phyloP scores from a whole-genome alignment of 2,113 vertebrate species.

The Cromileptes altivelis region DNA sequence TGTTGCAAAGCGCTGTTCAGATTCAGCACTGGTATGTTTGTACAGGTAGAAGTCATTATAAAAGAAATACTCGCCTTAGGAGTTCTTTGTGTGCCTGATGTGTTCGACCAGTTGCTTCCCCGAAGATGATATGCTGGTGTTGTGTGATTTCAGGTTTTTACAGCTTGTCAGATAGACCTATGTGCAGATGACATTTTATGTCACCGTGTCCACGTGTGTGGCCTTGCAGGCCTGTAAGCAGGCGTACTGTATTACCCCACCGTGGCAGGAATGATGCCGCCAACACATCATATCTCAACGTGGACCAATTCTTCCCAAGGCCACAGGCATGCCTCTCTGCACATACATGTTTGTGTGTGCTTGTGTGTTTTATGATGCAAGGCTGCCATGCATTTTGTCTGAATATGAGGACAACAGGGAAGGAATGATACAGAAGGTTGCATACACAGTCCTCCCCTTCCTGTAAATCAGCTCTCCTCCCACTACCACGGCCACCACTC shows the following conservation, averaged over 20 bases:
- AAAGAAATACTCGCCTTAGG: not conserved
- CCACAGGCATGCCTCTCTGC: slow-evolving; percentile 5
- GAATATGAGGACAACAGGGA: slow-evolving; percentile 20
- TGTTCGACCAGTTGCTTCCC: slow-evolving; percentile 1
- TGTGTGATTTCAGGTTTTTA: slow-evolving; percentile 56
- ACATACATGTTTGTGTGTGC: slow-evolving; percentile 23
- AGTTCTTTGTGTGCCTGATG: not conserved
- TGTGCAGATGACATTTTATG: slow-evolving; percentile 61
- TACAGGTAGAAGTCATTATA: not conserved
- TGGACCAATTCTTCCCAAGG: slow-evolving; percentile 53
- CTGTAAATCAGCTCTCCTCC: slow-evolving; percentile 52
- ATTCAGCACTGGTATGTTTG: not conserved
- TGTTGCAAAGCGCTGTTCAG: not conserved
- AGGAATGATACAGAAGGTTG: slow-evolving; percentile 7
- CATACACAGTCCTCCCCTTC: not conserved
- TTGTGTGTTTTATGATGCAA: slow-evolving; percentile 48
- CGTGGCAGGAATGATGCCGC: slow-evolving; percentile 15
- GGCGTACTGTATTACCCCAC: slow-evolving; percentile 47
- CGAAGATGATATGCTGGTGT: slow-evolving; percentile 28
- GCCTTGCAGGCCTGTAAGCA: slow-evolving; percentile 54
- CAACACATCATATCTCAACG: slow-evolving; percentile 41
- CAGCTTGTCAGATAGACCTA: slow-evolving; percentile 42
- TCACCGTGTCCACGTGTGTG: slow-evolving; percentile 33
- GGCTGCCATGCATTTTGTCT: slow-evolving; percentile 43
- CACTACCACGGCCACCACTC: not conserved